phyloP scores from a whole-genome alignment of 2,888 invertebrate genomes.

The Rotaria magnacalcarata region DNA sequence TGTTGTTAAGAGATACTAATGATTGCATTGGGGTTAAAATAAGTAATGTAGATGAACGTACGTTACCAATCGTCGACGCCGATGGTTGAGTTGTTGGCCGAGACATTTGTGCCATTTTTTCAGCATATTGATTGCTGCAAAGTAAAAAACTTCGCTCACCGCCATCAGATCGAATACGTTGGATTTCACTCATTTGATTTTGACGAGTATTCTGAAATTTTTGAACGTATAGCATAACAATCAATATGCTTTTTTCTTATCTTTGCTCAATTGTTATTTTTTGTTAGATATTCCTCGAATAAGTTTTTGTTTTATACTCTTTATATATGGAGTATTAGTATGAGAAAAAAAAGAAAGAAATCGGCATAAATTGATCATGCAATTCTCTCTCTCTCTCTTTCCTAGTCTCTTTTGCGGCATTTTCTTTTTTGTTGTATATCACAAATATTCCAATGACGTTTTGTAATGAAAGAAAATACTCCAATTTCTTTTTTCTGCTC shows the following conservation, averaged over 20 bases:
- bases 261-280: no score
- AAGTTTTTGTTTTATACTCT: neutral
- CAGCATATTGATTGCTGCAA: conserved; percentile 13
- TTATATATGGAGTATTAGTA: neutral
- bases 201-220: neutral
- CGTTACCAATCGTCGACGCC: neutral
- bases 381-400: neutral
- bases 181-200: neutral
- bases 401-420: no score
- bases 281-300: no score
- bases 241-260: no score
- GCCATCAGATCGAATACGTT: neutral
- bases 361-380: conserved; percentile 18
- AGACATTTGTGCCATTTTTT: neutral
- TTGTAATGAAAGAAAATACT: neutral
- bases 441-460: neutral
- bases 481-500: neutral
- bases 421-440: no score
- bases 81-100: neutral
- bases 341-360: neutral
- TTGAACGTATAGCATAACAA: neutral
- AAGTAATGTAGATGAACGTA: neutral
- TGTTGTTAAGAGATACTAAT: neutral
- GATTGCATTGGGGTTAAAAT: neutral
- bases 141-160: neutral